These are phyloP conservation scores for Clostera curtula DNA, from an alignment of 2,888 invertebrate species.

Conservation along the genomic window DNA sequence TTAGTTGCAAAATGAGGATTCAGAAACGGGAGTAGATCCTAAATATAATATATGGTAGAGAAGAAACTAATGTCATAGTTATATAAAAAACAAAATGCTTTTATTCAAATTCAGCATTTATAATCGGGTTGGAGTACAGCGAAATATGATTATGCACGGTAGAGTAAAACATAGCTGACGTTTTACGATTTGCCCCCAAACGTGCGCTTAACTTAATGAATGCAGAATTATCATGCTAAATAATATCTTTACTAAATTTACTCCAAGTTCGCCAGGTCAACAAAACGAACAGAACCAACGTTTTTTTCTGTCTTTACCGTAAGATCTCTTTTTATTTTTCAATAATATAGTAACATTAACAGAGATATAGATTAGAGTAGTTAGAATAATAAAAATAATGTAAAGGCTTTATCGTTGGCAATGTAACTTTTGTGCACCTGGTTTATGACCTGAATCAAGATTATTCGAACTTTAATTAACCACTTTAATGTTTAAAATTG, in stretches of 20 bases:
- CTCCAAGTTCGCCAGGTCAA: slow-evolving; percentile 63
- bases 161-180: too few species aligned
- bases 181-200: slow-evolving; percentile 1
- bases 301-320: slow-evolving; percentile 36
- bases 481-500: not conserved
- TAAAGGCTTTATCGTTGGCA: slow-evolving; percentile 62
- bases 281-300: slow-evolving; percentile 70
- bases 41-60: too few species aligned
- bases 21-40: too few species aligned
- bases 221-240: slow-evolving; percentile 16
- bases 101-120: too few species aligned
- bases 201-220: slow-evolving; percentile 10
- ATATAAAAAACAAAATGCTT: too few species aligned
- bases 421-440: slow-evolving; percentile 71
- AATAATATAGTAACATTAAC: slow-evolving; percentile 21
- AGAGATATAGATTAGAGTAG: slow-evolving; percentile 25
- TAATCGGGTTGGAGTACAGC: too few species aligned
- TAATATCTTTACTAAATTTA: slow-evolving; percentile 18
- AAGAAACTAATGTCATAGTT: too few species aligned
- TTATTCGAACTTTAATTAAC: slow-evolving; percentile 18
- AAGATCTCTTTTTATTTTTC: slow-evolving; percentile 29
- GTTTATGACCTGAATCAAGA: slow-evolving; percentile 38
- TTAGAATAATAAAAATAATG: slow-evolving; percentile 36
- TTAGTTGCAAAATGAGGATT: too few species aligned
- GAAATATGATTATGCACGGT: too few species aligned